These are phyloP conservation scores for Gallinago paraguaiae DNA, from an alignment of 2,113 vertebrate species.

Conservation along the genomic window DNA sequence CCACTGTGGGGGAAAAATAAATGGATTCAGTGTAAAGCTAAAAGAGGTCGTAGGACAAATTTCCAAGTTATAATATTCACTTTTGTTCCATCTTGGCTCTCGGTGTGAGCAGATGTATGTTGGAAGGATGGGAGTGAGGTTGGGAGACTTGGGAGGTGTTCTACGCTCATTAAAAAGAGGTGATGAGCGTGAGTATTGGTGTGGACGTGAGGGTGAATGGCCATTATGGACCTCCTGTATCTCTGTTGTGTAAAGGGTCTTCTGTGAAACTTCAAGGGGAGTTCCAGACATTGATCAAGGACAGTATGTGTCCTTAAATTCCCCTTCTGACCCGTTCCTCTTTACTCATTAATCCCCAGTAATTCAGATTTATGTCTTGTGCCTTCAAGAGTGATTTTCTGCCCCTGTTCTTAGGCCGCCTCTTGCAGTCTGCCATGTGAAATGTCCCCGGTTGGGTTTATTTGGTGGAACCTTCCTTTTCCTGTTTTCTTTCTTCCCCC, in stretches of 20 bases:
- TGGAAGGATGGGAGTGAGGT: neutral
- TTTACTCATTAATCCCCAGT: neutral
- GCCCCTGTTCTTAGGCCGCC: neutral
- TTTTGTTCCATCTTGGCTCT: neutral
- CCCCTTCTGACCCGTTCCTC: neutral
- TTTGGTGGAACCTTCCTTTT: neutral
- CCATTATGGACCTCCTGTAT: neutral
- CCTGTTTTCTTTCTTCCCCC: neutral
- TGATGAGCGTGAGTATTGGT: neutral
- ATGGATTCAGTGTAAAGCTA: neutral
- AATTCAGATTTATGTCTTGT: neutral
- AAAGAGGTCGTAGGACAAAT: neutral
- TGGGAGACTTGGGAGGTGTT: neutral
- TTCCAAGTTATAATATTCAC: neutral
- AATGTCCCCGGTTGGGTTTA: neutral
- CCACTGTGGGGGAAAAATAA: neutral
- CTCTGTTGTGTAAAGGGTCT: neutral
- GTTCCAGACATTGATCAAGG: neutral
- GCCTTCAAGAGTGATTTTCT: neutral
- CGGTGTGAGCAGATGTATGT: neutral
- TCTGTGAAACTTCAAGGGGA: neutral
- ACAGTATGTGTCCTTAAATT: neutral
- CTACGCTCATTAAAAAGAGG: neutral
- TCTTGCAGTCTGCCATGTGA: neutral
- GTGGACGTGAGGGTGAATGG: neutral